Conservation (phyloP, 2,888 invertebrate species). For the Hemithea aestivaria region DNA sequence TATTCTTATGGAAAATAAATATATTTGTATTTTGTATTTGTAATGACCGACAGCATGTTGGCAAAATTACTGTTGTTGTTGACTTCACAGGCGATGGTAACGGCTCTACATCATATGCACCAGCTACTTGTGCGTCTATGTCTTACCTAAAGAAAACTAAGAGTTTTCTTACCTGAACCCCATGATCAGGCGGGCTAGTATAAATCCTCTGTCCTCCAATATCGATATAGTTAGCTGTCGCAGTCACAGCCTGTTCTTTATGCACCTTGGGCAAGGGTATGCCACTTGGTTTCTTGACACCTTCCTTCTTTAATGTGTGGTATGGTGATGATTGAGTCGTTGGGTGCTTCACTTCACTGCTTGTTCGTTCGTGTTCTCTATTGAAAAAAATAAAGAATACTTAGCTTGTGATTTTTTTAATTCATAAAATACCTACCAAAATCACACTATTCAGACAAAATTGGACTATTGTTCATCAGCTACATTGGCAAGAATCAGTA, state of each 20-base stretch:
- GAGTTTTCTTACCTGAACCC: conserved; percentile 61
- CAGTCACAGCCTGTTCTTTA: conserved; percentile 62
- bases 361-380: conserved; percentile 72
- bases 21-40: no score
- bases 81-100: no score
- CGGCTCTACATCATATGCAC: no score
- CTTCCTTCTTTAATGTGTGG: conserved; percentile 69
- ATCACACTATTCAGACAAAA: no score
- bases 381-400: conserved; percentile 42
- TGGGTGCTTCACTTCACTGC: conserved; percentile 69
- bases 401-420: no score
- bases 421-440: no score
- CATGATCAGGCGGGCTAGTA: conserved; percentile 72
- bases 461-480: no score
- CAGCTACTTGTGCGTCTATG: no score
- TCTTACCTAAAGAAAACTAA: neutral
- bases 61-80: no score
- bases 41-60: no score
- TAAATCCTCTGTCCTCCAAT: conserved; percentile 74
- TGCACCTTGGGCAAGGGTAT: conserved; percentile 69
- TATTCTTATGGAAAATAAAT: no score
- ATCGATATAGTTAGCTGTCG: conserved; percentile 68
- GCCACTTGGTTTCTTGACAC: conserved; percentile 67
- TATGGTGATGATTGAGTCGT: conserved; percentile 69
- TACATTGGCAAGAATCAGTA: no score